Evolutionary conservation across 1,140 invertebrate species (phyloP).

Genomic region (Hycleus cichorii): DNA sequence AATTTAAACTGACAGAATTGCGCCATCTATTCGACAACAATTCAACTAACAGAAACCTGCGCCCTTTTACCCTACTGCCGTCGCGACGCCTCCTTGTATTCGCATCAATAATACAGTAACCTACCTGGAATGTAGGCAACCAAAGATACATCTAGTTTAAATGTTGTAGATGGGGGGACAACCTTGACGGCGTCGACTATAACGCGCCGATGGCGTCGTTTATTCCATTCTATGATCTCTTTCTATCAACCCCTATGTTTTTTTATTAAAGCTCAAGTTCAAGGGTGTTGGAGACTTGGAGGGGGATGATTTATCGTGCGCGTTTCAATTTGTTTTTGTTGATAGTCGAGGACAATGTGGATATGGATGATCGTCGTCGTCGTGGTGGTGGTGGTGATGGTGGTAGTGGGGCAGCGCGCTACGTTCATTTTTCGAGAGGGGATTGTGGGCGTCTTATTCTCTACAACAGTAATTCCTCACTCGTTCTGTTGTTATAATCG

Average conservation of each 20-base stretch:
- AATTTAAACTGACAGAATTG: no score
- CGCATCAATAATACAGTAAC: no score
- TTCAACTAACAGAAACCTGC: no score
- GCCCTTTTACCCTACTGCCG: no score
- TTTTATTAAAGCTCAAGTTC: conserved; percentile 58
- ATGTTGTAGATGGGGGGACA: no score
- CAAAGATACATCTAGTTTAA: no score
- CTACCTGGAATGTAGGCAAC: no score
- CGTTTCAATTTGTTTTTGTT: no score
- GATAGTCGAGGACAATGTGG: neutral
- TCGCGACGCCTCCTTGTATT: no score
- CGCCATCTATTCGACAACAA: no score
- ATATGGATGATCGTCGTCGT: conserved; percentile 41
- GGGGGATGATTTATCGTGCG: conserved; percentile 25
- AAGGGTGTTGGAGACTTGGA: conserved; percentile 44
- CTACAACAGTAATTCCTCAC: no score
- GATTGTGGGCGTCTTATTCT: no score
- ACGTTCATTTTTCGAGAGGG: conserved; percentile 19
- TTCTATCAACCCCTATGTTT: conserved; percentile 26
- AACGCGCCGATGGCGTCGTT: neutral
- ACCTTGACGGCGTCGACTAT: neutral
- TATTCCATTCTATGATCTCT: neutral
- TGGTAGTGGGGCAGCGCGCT: conserved; percentile 27
- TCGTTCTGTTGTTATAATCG: conserved; percentile 11
- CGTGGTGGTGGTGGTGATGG: neutral